Conservation (phyloP, 2,888 invertebrate species). For the Ferrisia virgata region DNA sequence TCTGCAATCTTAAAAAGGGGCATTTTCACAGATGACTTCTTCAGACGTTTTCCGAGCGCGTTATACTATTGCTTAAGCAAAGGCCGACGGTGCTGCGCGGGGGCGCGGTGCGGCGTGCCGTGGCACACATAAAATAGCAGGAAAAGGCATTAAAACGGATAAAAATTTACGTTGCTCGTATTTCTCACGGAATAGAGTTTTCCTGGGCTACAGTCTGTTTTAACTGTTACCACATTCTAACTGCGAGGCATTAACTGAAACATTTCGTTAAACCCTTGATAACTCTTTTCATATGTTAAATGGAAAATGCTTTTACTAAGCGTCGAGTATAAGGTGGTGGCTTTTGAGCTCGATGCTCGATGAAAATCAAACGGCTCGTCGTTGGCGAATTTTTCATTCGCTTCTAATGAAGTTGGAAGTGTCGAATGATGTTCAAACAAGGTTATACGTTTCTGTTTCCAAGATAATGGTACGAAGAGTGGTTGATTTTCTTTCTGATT, state of each 20-base stretch:
- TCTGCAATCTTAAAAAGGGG: conserved; percentile 15
- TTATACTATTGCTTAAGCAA: conserved; percentile 4
- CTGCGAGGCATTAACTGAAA: conserved; percentile 26
- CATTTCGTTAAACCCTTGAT: conserved; percentile 30
- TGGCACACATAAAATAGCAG: conserved; percentile 8
- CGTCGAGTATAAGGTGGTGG: background rate
- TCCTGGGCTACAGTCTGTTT: background rate
- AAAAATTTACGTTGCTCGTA: conserved; percentile 22
- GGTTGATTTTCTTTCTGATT: too few relatives aligned
- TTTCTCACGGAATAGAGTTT: conserved; percentile 20
- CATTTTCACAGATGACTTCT: conserved; percentile 28
- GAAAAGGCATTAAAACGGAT: conserved; percentile 30
- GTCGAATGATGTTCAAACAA: conserved; percentile 1
- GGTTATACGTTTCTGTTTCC: background rate
- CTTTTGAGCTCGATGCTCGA: background rate
- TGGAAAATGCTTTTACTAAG: conserved; percentile 26
- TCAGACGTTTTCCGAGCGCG: conserved; percentile 12
- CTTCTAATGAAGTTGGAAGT: background rate
- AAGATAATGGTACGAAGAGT: background rate
- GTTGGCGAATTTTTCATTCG: conserved; percentile 1
- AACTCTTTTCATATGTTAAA: conserved; percentile 26
- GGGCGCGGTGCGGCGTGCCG: background rate
- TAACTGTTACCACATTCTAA: conserved; percentile 30
- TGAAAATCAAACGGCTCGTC: conserved; percentile 11
- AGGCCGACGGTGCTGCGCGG: too few relatives aligned